phyloP scores from a whole-genome alignment of 2,888 invertebrate genomes.

The Smittia sp. region DNA sequence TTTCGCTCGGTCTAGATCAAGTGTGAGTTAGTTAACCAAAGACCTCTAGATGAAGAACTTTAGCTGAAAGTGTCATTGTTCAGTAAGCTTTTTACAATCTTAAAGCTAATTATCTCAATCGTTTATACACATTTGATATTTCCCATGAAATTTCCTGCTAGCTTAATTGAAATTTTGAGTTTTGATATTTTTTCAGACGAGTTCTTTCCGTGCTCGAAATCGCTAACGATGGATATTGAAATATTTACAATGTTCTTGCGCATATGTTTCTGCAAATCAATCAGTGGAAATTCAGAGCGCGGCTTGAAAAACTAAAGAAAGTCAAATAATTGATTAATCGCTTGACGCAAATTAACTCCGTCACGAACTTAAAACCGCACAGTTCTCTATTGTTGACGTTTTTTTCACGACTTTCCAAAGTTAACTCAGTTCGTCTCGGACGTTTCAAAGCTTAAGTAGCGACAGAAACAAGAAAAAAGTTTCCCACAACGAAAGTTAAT shows the following conservation, averaged over 20 bases:
- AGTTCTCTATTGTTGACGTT: slow-evolving; percentile 20
- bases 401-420: slow-evolving; percentile 20
- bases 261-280: background rate
- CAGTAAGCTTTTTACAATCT: background rate
- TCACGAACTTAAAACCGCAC: slow-evolving; percentile 24
- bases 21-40: background rate
- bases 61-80: background rate
- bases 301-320: background rate
- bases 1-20: background rate
- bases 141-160: background rate
- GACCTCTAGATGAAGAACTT: background rate
- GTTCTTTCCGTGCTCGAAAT: no score
- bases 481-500: slow-evolving; percentile 37
- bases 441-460: background rate
- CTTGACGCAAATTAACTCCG: slow-evolving; percentile 11
- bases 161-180: background rate
- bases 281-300: background rate
- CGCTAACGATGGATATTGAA: no score
- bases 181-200: no score
- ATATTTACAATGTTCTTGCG: no score
- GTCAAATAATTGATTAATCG: slow-evolving; percentile 31
- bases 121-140: slow-evolving; percentile 22
- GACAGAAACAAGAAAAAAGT: background rate
- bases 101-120: background rate
- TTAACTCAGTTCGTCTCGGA: slow-evolving; percentile 14